Percentiles rank a stretch among this genome's conserved stretches.
phyloP scores from a whole-genome alignment of 2,888 invertebrate species.

The Rhorus exstirpatorius region DNA sequence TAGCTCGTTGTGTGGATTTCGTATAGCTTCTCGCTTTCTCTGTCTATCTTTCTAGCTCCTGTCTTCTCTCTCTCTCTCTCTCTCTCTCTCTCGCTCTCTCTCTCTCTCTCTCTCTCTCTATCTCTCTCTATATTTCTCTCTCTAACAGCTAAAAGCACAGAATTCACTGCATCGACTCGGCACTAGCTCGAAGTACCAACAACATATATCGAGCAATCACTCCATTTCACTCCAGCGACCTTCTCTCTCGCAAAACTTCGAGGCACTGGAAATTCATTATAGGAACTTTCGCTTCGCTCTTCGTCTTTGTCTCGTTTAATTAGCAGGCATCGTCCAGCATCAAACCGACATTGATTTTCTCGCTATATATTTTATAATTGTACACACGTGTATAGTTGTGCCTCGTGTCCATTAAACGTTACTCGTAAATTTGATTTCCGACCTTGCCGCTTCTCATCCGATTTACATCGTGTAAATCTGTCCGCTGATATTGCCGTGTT shows the following conservation, averaged over 20 bases:
- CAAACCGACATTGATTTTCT: slow-evolving; percentile 36
- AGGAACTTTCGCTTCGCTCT: slow-evolving; percentile 55
- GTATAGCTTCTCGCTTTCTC: slow-evolving; percentile 57
- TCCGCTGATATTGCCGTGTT: slow-evolving; percentile 1
- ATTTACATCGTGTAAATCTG: slow-evolving; percentile 1
- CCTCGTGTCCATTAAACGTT: slow-evolving; percentile 39
- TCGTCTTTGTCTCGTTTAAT: slow-evolving; percentile 58
- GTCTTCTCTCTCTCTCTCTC: slow-evolving; percentile 29
- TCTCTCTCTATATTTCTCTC: neutral
- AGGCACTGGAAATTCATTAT: slow-evolving; percentile 63
- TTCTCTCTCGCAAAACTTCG: slow-evolving; percentile 37
- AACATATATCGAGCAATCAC: slow-evolving; percentile 65
- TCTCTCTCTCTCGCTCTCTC: slow-evolving; percentile 17
- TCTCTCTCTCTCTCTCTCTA: neutral
- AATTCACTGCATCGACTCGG: slow-evolving; percentile 31
- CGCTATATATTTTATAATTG: neutral
- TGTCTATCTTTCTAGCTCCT: slow-evolving; percentile 35
- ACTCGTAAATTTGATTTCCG: slow-evolving; percentile 32
- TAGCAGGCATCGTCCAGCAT: slow-evolving; percentile 45
- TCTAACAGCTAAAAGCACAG: slow-evolving; percentile 23
- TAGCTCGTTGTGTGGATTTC: slow-evolving; percentile 47
- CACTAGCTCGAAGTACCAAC: slow-evolving; percentile 11
- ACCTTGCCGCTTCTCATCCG: slow-evolving; percentile 30
- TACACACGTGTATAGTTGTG: neutral
- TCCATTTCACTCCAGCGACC: slow-evolving; percentile 57